Evolutionary conservation across 2,888 invertebrate genomes (phyloP).

Genomic region (Athalia circularis): DNA sequence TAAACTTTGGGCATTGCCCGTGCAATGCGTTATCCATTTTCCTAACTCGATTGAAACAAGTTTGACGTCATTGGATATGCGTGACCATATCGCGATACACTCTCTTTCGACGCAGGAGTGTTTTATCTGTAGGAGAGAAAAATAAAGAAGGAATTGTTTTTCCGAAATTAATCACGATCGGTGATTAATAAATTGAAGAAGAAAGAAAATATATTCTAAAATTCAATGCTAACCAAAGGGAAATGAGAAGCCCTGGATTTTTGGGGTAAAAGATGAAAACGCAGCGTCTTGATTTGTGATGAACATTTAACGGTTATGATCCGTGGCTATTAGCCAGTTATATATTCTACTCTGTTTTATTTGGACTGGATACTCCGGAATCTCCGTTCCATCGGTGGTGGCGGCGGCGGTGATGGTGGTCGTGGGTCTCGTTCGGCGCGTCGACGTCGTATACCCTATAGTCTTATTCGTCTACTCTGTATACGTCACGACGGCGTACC

Average conservation of each 20-base stretch:
- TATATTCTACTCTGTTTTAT: conserved; percentile 12
- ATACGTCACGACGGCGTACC: conserved; percentile 58
- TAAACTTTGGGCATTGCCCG: no score
- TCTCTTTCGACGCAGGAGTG: neutral
- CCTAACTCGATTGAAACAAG: no score
- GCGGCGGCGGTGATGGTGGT: conserved; percentile 51
- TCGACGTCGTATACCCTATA: conserved; percentile 34
- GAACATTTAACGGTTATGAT: conserved; percentile 25
- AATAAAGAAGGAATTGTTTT: neutral
- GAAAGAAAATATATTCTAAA: neutral
- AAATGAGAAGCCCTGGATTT: neutral
- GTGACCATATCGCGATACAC: no score
- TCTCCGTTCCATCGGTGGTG: conserved; percentile 46
- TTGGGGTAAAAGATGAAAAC: neutral
- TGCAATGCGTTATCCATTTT: no score
- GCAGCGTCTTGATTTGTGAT: neutral
- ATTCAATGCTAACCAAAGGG: neutral
- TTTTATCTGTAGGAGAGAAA: neutral
- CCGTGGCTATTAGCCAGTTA: conserved; percentile 13
- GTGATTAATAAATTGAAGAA: neutral
- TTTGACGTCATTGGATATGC: no score
- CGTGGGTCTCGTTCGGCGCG: conserved; percentile 53
- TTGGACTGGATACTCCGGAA: neutral
- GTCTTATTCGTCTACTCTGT: no score
- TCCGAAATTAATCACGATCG: no score